Evolutionary conservation across 2,888 invertebrate species (phyloP), one percentile per base, ranked within the genome.

Genomic region (Pedicia rivosa): DNA sequence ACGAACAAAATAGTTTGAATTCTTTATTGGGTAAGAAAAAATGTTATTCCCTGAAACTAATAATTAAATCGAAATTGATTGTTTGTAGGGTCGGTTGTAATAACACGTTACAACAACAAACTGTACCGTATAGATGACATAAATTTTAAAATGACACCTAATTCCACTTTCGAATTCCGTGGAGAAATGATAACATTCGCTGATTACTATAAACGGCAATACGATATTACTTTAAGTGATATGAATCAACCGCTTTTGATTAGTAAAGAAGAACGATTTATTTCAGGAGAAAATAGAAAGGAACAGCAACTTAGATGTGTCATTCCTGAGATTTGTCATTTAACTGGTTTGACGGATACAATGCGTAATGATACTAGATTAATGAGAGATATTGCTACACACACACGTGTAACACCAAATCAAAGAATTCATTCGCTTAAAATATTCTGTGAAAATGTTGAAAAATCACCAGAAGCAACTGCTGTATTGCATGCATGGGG

Each of bases 21-120:
- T 37, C 47, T 2, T 43, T 59, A 5, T 42, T 60, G 12, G 59
- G 59, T 2, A 50, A 53, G n/a, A n/a, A n/a, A n/a, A n/a, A n/a
- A n/a, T n/a, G n/a, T n/a, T n/a, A n/a, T n/a, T n/a, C n/a, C n/a
- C n/a, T n/a, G n/a, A n/a, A n/a, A n/a, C n/a, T n/a, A n/a, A n/a
- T n/a, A n/a, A n/a, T n/a, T n/a, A n/a, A n/a, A n/a, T n/a, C n/a
- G n/a, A n/a, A n/a, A n/a, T n/a, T n/a, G n/a, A n/a, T n/a, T n/a
- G n/a, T n/a, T n/a, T n/a, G n/a, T n/a, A n/a, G n/a, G n/a, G n/a
- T n/a, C n/a, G 7, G 72, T 77, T 0, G 78, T 91, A 0, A 66
- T 91, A 52, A 88, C 88, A 0, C 68, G 79, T 1, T 95, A 95
- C 53, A 95, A 94, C 54, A 91, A 94, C 54, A 80, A 77, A 47